A percentile compares a stretch with the other conserved stretches of the same genome.
phyloP scores from a whole-genome alignment of 1,140 invertebrate genomes.

The Drosophila punjabiensis region DNA sequence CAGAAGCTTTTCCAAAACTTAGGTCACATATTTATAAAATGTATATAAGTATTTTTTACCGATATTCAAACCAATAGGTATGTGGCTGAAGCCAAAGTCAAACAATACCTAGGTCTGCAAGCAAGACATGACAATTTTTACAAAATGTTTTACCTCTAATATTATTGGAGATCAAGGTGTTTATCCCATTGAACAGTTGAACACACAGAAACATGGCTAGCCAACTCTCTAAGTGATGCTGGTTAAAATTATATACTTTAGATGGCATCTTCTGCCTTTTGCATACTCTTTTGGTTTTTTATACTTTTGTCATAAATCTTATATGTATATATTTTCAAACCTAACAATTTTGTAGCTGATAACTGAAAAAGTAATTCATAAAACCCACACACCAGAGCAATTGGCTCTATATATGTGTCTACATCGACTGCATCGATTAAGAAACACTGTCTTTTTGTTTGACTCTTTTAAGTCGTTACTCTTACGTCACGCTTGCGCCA shows the following conservation, averaged over 20 bases:
- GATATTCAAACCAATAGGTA: neutral
- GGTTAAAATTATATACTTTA: neutral
- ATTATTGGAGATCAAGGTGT: neutral
- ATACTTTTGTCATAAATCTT: neutral
- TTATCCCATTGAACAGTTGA: neutral
- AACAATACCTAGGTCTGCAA: neutral
- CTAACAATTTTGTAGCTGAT: neutral
- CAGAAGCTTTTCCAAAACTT: neutral
- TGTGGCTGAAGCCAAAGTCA: neutral
- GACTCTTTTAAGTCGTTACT: neutral
- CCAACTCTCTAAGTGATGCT: neutral
- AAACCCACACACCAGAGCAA: neutral
- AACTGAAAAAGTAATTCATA: neutral
- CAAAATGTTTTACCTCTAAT: neutral
- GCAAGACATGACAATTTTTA: neutral
- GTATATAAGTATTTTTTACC: neutral
- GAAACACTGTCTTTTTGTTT: neutral
- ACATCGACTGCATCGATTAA: constrained; percentile 1
- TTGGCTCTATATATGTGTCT: neutral
- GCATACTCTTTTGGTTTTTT: neutral
- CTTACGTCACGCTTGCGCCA: neutral
- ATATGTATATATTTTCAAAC: neutral
- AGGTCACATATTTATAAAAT: neutral
- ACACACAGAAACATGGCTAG: neutral
- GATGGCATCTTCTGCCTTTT: neutral